phyloP scores from a whole-genome alignment of 2,113 vertebrate genomes.

The Thermophis baileyi region DNA sequence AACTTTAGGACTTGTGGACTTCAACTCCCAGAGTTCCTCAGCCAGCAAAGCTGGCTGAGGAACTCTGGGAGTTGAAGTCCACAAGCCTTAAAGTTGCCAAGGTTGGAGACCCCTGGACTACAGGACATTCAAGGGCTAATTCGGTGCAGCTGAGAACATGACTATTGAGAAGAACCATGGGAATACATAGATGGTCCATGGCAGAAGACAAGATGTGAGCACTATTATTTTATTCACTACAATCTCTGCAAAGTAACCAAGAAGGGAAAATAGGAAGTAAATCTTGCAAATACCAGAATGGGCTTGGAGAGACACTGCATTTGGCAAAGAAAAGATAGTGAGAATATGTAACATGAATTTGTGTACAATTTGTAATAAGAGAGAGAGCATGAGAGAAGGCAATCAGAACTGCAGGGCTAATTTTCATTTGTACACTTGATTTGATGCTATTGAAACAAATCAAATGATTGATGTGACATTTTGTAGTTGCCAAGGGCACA shows the following conservation, averaged over 20 bases:
- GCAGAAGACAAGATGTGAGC: neutral
- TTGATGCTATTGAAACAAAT: neutral
- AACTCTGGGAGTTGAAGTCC: no score
- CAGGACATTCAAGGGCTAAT: neutral
- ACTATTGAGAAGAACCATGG: neutral
- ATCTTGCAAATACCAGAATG: neutral
- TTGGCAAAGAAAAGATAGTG: neutral
- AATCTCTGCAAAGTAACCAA: neutral
- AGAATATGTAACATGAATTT: neutral
- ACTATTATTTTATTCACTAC: neutral
- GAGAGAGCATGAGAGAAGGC: neutral
- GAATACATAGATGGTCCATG: neutral
- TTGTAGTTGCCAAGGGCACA: neutral
- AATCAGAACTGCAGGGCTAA: neutral
- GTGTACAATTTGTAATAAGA: neutral
- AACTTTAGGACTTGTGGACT: no score
- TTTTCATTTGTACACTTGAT: neutral
- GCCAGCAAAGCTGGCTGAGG: no score
- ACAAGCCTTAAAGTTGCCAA: no score
- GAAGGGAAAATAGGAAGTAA: neutral
- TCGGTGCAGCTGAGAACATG: neutral
- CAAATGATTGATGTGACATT: neutral
- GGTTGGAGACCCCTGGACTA: no score
- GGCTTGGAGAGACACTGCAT: neutral
- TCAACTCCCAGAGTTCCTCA: no score